A percentile compares a stretch with the other conserved stretches of the same genome.
phyloP scores from a whole-genome alignment of 2,888 invertebrate species.

The Norana najaformis region DNA sequence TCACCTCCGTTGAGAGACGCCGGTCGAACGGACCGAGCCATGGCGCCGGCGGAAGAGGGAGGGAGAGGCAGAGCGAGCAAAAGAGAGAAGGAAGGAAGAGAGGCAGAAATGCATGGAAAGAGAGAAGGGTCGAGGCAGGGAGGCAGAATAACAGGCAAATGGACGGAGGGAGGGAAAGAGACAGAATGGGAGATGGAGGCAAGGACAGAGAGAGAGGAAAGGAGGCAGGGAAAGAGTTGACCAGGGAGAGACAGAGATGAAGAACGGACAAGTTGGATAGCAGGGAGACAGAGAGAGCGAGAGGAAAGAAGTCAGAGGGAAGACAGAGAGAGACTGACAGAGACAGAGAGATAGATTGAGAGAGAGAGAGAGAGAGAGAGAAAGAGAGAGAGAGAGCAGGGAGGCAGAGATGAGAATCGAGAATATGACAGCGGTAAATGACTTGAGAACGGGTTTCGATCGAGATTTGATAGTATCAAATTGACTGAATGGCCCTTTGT shows the following conservation, averaged over 20 bases:
- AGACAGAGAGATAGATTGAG: background rate
- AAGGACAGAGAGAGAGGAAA: background rate
- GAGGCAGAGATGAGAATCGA: background rate
- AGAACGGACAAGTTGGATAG: background rate
- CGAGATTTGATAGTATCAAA: background rate
- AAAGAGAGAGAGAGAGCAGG: background rate
- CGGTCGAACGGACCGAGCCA: background rate
- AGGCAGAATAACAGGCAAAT: background rate
- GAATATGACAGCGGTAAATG: background rate
- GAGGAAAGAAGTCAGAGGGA: background rate
- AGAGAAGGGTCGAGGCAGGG: background rate
- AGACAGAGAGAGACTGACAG: background rate
- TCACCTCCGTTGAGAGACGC: background rate
- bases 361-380: background rate
- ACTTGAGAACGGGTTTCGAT: background rate
- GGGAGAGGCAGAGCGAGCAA: background rate
- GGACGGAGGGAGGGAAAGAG: background rate
- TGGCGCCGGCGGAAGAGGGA: background rate
- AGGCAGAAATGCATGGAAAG: background rate
- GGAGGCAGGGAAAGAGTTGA: background rate
- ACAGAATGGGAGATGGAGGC: background rate
- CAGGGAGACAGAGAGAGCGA: background rate
- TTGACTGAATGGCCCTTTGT: constrained; percentile 13
- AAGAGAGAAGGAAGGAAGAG: background rate
- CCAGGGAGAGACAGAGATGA: background rate